Conservation (phyloP, 2,113 vertebrate species). For the Suricata suricatta region DNA sequence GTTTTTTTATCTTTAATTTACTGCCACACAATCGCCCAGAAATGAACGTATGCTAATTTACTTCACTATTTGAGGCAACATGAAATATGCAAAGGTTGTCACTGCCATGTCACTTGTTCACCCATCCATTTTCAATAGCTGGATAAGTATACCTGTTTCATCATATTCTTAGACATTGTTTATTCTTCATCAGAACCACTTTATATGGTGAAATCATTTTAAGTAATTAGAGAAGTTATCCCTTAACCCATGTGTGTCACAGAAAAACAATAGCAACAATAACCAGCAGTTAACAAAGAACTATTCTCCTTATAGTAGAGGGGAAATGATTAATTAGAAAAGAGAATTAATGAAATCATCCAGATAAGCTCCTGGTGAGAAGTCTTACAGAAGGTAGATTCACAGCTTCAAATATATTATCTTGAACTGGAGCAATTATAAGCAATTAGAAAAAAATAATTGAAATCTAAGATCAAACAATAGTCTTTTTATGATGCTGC, state of each 20-base stretch:
- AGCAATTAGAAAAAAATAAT: constrained; percentile 22
- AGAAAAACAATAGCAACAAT: background rate
- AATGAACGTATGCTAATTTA: constrained; percentile 2
- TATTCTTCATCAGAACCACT: background rate
- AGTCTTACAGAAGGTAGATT: background rate
- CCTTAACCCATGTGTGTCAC: background rate
- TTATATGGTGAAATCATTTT: constrained; percentile 27
- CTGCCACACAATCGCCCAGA: background rate
- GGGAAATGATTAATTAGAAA: constrained; percentile 26
- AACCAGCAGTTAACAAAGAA: background rate
- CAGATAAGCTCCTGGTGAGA: background rate
- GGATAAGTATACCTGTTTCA: background rate
- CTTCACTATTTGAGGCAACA: background rate
- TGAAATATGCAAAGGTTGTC: constrained; percentile 12
- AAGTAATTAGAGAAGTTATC: background rate
- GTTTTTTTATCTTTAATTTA: background rate
- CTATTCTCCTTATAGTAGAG: background rate
- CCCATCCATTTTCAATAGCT: background rate
- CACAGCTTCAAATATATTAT: background rate
- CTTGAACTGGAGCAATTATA: background rate
- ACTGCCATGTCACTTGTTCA: background rate
- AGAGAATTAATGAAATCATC: constrained; percentile 41
- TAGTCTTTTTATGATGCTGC: background rate
- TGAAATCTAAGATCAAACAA: constrained; percentile 39
- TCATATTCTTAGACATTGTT: background rate